Conservation (phyloP, 2,113 vertebrate species). For the Myotis lucifugus region DNA sequence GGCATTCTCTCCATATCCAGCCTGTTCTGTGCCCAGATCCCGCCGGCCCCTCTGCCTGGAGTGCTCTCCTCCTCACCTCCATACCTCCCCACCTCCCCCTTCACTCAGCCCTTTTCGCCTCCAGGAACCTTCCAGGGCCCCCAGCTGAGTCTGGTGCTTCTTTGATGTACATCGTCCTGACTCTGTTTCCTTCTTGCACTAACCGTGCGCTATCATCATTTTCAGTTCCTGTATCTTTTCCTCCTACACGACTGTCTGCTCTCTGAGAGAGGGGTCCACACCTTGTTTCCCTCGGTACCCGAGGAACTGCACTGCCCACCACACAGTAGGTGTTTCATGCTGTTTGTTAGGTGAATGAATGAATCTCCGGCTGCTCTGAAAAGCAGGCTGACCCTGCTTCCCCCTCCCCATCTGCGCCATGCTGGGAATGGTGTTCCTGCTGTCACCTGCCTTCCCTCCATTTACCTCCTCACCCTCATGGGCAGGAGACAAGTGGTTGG, state of each 20-base stretch:
- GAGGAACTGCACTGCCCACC: background rate
- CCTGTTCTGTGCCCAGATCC: background rate
- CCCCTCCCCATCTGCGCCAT: fast-evolving
- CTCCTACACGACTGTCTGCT: background rate
- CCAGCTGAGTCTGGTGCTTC: background rate
- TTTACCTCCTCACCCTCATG: background rate
- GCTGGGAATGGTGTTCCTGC: background rate
- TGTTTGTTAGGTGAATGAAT: background rate
- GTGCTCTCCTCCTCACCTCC: background rate
- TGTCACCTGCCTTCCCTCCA: background rate
- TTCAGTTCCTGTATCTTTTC: background rate
- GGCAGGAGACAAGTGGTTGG: background rate
- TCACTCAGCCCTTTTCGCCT: background rate
- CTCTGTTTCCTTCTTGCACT: background rate
- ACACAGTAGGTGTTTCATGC: background rate
- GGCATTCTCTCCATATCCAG: background rate
- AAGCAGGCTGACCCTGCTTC: background rate
- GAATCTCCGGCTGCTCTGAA: background rate
- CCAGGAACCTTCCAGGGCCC: background rate
- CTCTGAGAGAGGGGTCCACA: background rate
- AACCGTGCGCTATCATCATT: fast-evolving
- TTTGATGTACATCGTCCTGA: background rate
- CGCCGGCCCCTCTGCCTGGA: fast-evolving
- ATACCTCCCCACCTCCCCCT: background rate
- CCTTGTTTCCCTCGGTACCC: background rate